These are phyloP conservation scores for Leptopilina myrica DNA, from an alignment of 2,888 invertebrate species.

Conservation along the genomic window DNA sequence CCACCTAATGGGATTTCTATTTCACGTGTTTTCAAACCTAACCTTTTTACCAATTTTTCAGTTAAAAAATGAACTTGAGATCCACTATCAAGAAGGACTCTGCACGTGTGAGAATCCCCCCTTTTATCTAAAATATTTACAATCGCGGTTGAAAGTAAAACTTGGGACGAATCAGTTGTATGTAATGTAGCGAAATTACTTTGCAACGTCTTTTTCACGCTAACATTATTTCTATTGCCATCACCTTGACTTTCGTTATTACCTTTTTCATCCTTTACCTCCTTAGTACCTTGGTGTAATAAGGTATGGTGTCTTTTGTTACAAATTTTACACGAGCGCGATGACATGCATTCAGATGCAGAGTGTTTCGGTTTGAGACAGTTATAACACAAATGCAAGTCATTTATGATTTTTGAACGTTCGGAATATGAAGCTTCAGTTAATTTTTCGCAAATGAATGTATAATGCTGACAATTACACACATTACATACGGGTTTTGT, in stretches of 20 bases:
- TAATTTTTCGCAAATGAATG: too few relatives aligned
- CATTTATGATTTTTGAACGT: neutral
- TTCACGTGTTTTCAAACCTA: neutral
- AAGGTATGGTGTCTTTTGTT: neutral
- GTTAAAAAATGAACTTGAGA: neutral
- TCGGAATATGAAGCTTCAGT: too few relatives aligned
- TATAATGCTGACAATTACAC: too few relatives aligned
- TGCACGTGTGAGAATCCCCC: too few relatives aligned
- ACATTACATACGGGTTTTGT: too few relatives aligned
- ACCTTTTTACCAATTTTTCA: neutral
- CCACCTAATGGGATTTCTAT: neutral
- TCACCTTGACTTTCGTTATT: too few relatives aligned
- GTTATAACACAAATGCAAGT: neutral
- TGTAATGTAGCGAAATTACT: neutral
- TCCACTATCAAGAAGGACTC: constrained; percentile 5
- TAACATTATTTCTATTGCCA: too few relatives aligned
- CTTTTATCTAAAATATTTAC: neutral
- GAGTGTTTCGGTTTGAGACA: neutral
- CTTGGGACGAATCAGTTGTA: neutral
- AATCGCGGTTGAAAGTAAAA: neutral
- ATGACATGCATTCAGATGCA: neutral
- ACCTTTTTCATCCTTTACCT: too few relatives aligned
- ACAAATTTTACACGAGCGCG: neutral
- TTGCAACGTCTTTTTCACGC: neutral
- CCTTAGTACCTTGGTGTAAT: neutral